Evolutionary conservation across 2,888 invertebrate genomes (phyloP).

Genomic region (Trissolcus japonicus): DNA sequence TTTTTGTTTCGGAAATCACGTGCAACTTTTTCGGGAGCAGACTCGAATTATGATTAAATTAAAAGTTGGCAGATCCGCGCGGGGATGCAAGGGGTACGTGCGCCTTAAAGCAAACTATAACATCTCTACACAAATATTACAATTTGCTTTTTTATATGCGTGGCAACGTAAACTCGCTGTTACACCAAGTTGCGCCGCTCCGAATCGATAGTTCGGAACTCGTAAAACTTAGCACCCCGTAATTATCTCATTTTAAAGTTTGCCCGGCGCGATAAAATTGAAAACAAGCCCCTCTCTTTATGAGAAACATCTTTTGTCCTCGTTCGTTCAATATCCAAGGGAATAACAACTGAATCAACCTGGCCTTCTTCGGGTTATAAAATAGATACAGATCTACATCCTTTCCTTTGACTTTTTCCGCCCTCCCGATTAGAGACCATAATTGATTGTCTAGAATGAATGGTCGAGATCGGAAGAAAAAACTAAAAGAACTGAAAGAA

Average conservation of each 20-base stretch:
- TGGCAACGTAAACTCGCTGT: slow-evolving; percentile 27
- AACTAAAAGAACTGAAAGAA: background rate
- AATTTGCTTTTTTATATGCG: slow-evolving; percentile 27
- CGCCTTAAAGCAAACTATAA: slow-evolving; percentile 13
- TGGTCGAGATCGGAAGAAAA: background rate
- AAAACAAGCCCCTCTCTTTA: slow-evolving; percentile 13
- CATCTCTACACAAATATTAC: slow-evolving; percentile 23
- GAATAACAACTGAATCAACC: background rate
- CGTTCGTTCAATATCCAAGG: no score
- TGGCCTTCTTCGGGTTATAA: background rate
- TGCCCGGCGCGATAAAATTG: slow-evolving; percentile 28
- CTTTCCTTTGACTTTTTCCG: slow-evolving; percentile 1
- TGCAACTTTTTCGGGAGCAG: background rate
- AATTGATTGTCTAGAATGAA: slow-evolving; percentile 28
- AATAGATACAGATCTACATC: slow-evolving; percentile 3
- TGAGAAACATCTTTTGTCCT: slow-evolving; percentile 10
- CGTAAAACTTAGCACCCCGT: slow-evolving; percentile 25
- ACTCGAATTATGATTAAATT: no score
- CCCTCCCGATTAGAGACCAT: slow-evolving; percentile 9
- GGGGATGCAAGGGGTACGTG: slow-evolving; percentile 1
- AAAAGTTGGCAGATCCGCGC: no score
- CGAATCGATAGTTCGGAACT: slow-evolving; percentile 42
- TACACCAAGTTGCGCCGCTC: slow-evolving; percentile 23
- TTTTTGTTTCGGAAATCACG: background rate
- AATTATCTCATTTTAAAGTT: slow-evolving; percentile 44